phyloP scores from a whole-genome alignment of 2,888 invertebrate species.

The Liodrosophila aerea region DNA sequence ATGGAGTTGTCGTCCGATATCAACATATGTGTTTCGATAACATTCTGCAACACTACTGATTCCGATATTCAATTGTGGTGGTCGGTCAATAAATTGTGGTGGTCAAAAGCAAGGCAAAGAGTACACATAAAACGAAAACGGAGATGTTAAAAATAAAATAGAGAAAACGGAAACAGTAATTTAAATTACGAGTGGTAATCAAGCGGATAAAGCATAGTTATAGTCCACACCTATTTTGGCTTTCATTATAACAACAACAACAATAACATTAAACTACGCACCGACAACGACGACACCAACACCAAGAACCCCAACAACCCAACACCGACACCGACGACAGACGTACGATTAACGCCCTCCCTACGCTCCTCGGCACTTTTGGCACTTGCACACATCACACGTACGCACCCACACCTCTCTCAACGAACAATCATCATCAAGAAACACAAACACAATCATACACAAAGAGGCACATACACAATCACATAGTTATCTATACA shows the following conservation, averaged over 20 bases:
- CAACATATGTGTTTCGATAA: constrained; percentile 5
- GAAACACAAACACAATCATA: constrained; percentile 7
- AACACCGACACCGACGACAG: constrained; percentile 52
- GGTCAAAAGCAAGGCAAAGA: constrained; percentile 64
- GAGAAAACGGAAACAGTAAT: constrained; percentile 62
- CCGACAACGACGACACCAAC: constrained; percentile 51
- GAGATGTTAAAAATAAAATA: constrained; percentile 65
- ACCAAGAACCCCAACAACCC: constrained; percentile 42
- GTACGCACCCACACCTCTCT: constrained; percentile 24
- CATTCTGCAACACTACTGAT: constrained; percentile 43
- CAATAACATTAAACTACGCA: constrained; percentile 56
- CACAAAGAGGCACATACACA: constrained; percentile 34
- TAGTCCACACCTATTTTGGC: constrained; percentile 47
- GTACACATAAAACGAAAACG: constrained; percentile 68
- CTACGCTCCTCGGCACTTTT: constrained; percentile 49
- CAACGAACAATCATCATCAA: constrained; percentile 21
- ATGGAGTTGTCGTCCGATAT: constrained; percentile 10
- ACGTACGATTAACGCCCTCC: constrained; percentile 60
- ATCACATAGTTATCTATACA: constrained; percentile 47
- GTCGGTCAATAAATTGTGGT: constrained; percentile 58
- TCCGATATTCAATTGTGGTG: constrained; percentile 50
- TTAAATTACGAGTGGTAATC: constrained; percentile 66
- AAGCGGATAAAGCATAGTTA: constrained; percentile 57
- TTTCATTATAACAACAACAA: constrained; percentile 30
- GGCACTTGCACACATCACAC: constrained; percentile 46